Base-by-base conservation (phyloP, 2,113 vertebrate genomes). In the Daphoenositta chrysoptera region DNA sequence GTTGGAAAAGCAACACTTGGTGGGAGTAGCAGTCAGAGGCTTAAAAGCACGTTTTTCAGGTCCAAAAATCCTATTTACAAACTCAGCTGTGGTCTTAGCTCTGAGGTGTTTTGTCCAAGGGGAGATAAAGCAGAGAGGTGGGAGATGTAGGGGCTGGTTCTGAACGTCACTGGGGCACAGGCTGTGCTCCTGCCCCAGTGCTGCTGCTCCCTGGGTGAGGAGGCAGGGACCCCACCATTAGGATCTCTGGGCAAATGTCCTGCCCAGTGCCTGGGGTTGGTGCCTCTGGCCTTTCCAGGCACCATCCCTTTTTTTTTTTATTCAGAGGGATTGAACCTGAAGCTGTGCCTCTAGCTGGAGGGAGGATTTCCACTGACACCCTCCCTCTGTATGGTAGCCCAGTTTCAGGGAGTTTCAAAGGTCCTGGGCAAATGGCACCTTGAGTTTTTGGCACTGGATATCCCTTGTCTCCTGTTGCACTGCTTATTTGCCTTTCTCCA, bases 101-200 rank as follows among this genome's bases (percentile, higher is more conserved):
- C 80, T 11, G 69, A 87, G 80, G 63, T 61, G 64, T 60, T 73
- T 93, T 84, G 61, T 95, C 57, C 26, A 31, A 70, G 14, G 39
- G 35, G n/a, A 73, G 83, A 93, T 80, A 42, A 70, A 86, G 27
- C 24, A 12, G 84, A 57, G 51, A 39, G 1, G 7, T 47, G 56
- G 51, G 77, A 69, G 60, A 15, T 48, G 33, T 2, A 26, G 45
- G n/a, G 22, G 17, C 6, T 73, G 69, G 56, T 81, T 75, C 47
- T 42, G 47, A 4, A 27, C 0, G 0, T 57, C 19, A 11, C n/a
- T 0, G 1, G 39, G 7, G 33, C 27, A 39, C n/a, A 63, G 14
- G 35, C 30, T 71, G 39, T 3, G 5, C 31, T 69, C 28, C 37
- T 2, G 1, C 87, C 50, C 47, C 72, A 42, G 56, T 4, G 2